Evolutionary conservation across 2,113 vertebrate species (phyloP), one percentile per base, ranked within the genome.

Genomic region (Ascaphus truei): DNA sequence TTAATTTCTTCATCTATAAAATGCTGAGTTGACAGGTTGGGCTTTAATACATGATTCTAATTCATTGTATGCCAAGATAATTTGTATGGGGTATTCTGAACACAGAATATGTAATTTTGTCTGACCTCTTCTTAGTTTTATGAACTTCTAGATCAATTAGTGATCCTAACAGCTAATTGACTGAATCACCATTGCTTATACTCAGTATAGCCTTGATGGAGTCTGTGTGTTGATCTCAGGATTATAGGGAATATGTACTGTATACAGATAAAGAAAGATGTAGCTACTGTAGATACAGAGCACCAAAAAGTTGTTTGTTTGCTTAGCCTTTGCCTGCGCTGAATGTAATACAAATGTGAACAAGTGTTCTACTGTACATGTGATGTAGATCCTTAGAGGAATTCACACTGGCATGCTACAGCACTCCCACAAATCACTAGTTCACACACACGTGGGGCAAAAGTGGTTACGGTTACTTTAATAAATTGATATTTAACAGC

Each of bases 51-150:
- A 30, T 48, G 30, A 4, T 39, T 43, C 48, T 71, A 48, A 62
- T 18, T 74, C 13, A 47, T 62, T 81, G 68, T 62, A 72, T 51
- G 50, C n/a, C 30, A 22, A 61, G 12, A 62, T 73, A 2, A 62
- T 11, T 16, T 78, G 78, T 77, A 68, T 53, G 57, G 60, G 12
- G 1, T 62, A 41, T 33, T 26, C 68, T 0, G 77, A 15, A 18
- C 74, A 9, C 62, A 72, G 60, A 26, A 41, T 34, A n/a, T 10
- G 3, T 53, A 37, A 65, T 77, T 71, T 47, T 68, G 1, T 72
- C 74, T 74, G 69, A 75, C 16, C 7, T 3, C 1, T 30, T 52
- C 58, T 63, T 72, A 26, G 20, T 66, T 81, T 77, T 41, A 78
- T 73, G 12, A 75, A 66, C 50, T 65, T 73, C 12, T 18, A 43